phyloP scores from a whole-genome alignment of 2,888 invertebrate genomes.

The Punctoribates punctum region DNA sequence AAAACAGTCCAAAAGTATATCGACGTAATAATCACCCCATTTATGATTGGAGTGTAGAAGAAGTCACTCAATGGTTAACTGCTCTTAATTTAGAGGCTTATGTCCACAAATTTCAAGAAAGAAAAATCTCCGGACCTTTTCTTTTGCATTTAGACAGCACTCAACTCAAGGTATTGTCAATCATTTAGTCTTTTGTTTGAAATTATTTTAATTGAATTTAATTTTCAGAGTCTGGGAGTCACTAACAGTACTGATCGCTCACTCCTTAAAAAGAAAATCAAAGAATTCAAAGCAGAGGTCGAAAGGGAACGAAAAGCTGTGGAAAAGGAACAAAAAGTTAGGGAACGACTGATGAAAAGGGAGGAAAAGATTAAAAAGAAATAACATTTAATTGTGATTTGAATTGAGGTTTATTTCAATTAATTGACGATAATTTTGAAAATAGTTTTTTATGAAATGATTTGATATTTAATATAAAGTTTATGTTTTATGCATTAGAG shows the following conservation, averaged over 20 bases:
- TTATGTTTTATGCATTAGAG: no score
- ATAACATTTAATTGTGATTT: slow-evolving; percentile 29
- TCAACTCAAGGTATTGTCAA: slow-evolving; percentile 71
- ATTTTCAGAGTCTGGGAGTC: slow-evolving; percentile 56
- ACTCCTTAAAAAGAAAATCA: slow-evolving; percentile 58
- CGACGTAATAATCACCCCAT: slow-evolving; percentile 53
- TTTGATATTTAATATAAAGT: no score
- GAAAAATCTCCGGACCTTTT: slow-evolving; percentile 80
- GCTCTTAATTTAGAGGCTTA: slow-evolving; percentile 75
- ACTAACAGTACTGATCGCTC: slow-evolving; percentile 57
- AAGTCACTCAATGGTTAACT: slow-evolving; percentile 91
- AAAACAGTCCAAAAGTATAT: background rate
- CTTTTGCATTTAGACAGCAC: slow-evolving; percentile 82
- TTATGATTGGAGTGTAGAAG: slow-evolving; percentile 70
- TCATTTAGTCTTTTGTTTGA: background rate
- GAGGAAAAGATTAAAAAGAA: slow-evolving; percentile 44
- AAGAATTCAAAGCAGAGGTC: slow-evolving; percentile 56
- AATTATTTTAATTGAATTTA: slow-evolving; percentile 32
- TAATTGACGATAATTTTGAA: background rate
- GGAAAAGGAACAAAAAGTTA: slow-evolving; percentile 65
- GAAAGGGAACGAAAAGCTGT: slow-evolving; percentile 55
- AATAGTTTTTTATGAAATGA: no score
- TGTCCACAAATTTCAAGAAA: slow-evolving; percentile 78
- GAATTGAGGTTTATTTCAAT: background rate
- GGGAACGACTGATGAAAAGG: slow-evolving; percentile 46